Evolutionary conservation across 2,797 vertebrate genomes (phyloP).

Genomic region (Macropodus opercularis): DNA sequence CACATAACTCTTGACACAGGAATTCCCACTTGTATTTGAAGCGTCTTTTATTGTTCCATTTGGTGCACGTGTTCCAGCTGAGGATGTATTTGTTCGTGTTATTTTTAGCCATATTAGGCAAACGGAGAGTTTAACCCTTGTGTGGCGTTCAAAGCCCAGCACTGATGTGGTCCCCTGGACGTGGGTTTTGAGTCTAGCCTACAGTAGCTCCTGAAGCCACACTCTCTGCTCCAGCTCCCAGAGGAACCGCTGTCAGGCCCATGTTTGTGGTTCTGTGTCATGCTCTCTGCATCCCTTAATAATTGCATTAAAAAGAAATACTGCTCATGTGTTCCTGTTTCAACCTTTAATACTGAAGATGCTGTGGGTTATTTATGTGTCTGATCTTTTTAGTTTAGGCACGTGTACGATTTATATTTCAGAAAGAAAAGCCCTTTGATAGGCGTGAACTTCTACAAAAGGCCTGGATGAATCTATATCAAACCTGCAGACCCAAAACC

Average conservation of each 20-base stretch:
- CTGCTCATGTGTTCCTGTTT: conserved; percentile 8
- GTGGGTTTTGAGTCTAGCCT: conserved; percentile 27
- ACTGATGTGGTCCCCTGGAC: conserved; percentile 46
- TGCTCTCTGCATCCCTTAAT: conserved; percentile 31
- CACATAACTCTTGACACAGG: too few species aligned
- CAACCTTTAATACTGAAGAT: not conserved
- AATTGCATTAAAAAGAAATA: conserved; percentile 15
- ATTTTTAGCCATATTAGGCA: conserved; percentile 18
- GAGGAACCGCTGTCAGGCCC: conserved; percentile 16
- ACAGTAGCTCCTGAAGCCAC: conserved; percentile 36
- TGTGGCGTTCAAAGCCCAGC: conserved; percentile 37
- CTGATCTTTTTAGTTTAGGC: not conserved
- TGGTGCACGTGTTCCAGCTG: too few species aligned
- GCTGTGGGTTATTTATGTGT: not conserved
- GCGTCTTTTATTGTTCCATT: too few species aligned
- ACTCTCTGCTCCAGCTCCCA: conserved; percentile 12
- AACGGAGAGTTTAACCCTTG: conserved; percentile 13
- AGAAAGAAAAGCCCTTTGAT: too few species aligned
- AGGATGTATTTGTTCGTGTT: not conserved
- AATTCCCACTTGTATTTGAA: too few species aligned
- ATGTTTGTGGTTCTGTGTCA: conserved; percentile 28
- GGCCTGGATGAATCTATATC: too few species aligned
- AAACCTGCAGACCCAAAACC: too few species aligned
- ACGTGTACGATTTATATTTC: not conserved
- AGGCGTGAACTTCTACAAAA: too few species aligned